Evolutionary conservation across 2,113 vertebrate genomes (phyloP).

Genomic region (Polypterus bichir): DNA sequence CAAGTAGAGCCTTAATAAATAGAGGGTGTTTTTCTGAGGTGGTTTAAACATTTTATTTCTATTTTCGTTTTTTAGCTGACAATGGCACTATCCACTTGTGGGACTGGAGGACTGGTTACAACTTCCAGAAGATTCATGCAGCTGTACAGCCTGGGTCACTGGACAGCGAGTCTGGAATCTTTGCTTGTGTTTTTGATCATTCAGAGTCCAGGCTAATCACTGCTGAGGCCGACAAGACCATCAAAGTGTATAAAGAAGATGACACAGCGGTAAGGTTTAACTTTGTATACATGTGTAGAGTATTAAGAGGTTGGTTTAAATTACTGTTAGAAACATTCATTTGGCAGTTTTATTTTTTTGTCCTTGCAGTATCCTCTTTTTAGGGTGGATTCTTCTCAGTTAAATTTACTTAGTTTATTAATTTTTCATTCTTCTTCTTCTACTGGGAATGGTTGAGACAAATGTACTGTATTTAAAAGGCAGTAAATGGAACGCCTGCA

Average conservation of each 20-base stretch:
- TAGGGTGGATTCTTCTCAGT: background rate
- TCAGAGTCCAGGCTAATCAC: slow-evolving; percentile 84
- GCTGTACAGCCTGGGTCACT: slow-evolving; percentile 92
- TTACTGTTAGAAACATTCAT: no score
- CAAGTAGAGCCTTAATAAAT: background rate
- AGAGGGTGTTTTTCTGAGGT: background rate
- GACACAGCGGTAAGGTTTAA: slow-evolving; percentile 68
- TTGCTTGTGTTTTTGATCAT: slow-evolving; percentile 84
- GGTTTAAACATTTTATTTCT: slow-evolving; percentile 16
- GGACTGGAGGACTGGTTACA: slow-evolving; percentile 97
- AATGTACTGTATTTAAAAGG: no score
- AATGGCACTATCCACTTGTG: slow-evolving; percentile 97
- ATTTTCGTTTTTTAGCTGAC: slow-evolving; percentile 57
- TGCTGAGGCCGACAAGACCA: slow-evolving; percentile 95
- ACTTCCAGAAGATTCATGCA: slow-evolving; percentile 92
- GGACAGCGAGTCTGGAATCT: slow-evolving; percentile 97
- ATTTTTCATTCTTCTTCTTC: no score
- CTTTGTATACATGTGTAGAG: background rate
- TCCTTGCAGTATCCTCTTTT: background rate
- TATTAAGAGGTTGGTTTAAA: no score
- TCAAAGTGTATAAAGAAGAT: slow-evolving; percentile 93
- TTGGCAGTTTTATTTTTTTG: background rate
- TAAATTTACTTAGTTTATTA: no score
- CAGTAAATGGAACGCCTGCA: no score
- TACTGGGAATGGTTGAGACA: no score